A percentile compares a stretch with the other conserved stretches of the same genome.
Conservation (phyloP, 1,140 invertebrate species). For the Sycophaga agraensis region DNA sequence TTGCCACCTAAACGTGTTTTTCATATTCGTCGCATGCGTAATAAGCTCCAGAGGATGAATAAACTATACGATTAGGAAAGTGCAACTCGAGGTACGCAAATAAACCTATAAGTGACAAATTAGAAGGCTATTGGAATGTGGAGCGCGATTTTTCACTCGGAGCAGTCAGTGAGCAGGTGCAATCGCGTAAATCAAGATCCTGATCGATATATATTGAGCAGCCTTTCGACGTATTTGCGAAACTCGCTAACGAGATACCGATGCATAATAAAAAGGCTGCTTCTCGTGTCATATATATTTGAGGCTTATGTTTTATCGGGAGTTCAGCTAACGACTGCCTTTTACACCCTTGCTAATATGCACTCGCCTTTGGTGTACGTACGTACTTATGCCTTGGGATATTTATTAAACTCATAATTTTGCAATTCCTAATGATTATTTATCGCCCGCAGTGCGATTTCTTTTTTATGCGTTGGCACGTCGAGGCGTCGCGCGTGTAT, state of each 20-base stretch:
- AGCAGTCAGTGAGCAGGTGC: too few relatives aligned
- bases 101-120: too few relatives aligned
- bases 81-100: too few relatives aligned
- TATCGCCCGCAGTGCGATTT: not conserved
- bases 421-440: slow-evolving; percentile 2
- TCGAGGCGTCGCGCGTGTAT: not conserved
- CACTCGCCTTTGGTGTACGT: not conserved
- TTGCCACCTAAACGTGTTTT: too few relatives aligned
- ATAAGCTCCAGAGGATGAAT: too few relatives aligned
- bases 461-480: not conserved
- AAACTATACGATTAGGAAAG: too few relatives aligned
- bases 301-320: not conserved
- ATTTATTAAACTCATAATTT: slow-evolving; percentile 10
- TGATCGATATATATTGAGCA: too few relatives aligned
- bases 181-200: too few relatives aligned
- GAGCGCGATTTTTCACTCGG: too few relatives aligned
- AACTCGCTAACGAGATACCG: not conserved
- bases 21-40: too few relatives aligned
- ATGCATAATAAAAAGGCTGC: slow-evolving; percentile 9
- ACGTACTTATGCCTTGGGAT: too few relatives aligned
- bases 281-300: not conserved
- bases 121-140: too few relatives aligned
- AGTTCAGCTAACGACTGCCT: not conserved
- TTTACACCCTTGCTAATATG: not conserved
- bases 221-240: not conserved